phyloP scores from a whole-genome alignment of 2,888 invertebrate genomes.

The Chironomus riparius region DNA sequence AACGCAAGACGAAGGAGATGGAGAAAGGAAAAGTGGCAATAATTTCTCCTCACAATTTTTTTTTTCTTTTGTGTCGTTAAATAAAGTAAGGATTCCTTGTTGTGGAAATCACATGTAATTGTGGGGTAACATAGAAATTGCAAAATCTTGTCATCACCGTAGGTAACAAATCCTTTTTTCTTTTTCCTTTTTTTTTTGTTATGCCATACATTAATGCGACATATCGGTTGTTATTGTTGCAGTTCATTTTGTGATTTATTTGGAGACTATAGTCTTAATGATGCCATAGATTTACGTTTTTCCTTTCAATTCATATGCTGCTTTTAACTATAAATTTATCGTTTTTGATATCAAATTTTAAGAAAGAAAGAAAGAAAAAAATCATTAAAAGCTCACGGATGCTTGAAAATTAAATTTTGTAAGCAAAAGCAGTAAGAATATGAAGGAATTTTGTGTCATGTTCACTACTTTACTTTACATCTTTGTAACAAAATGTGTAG shows the following conservation, averaged over 20 bases:
- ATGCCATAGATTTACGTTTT: slow-evolving; percentile 1
- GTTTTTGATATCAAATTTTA: not conserved
- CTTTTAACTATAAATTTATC: not conserved
- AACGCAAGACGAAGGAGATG: not conserved
- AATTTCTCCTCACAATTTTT: not conserved
- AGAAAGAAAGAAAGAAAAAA: too few species aligned
- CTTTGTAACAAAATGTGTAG: not conserved
- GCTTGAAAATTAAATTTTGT: not conserved
- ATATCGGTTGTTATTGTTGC: slow-evolving; percentile 2
- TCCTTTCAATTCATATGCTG: not conserved
- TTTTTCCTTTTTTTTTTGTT: not conserved
- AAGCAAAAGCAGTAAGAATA: not conserved
- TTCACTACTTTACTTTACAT: not conserved
- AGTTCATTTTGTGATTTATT: not conserved
- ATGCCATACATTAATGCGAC: not conserved
- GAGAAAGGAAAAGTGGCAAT: not conserved
- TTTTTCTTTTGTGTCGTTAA: too few species aligned
- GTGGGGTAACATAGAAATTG: not conserved
- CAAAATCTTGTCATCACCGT: slow-evolving; percentile 26
- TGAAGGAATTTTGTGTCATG: not conserved
- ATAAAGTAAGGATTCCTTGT: not conserved
- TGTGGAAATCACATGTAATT: too few species aligned
- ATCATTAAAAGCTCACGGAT: not conserved
- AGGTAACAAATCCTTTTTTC: slow-evolving; percentile 21
- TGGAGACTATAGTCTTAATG: slow-evolving; percentile 1